These are phyloP conservation scores for Pelmatolapia mariae DNA, from an alignment of 2,113 vertebrate species.

Conservation along the genomic window DNA sequence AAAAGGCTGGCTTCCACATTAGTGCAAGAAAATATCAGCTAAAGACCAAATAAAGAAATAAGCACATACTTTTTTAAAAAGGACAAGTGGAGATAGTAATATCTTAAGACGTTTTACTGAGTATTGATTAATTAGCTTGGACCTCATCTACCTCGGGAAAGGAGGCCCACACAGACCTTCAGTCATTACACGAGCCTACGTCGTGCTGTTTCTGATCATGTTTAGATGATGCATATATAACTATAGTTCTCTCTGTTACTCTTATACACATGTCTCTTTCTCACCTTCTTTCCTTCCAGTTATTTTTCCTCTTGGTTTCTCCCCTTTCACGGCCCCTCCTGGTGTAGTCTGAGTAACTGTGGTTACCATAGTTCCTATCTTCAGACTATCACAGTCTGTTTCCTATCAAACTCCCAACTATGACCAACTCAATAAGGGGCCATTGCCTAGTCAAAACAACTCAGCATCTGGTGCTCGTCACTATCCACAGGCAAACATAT, in stretches of 20 bases:
- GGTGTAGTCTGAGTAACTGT: conserved; percentile 28
- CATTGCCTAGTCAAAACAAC: neutral
- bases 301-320: neutral
- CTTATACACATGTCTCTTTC: conserved; percentile 1
- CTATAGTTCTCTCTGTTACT: conserved; percentile 33
- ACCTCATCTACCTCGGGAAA: conserved; percentile 22
- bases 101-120: conserved; percentile 49
- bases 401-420: conserved; percentile 14
- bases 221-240: conserved; percentile 40
- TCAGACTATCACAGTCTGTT: conserved; percentile 39
- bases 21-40: neutral
- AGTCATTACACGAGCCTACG: neutral
- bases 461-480: conserved; percentile 33
- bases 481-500: neutral
- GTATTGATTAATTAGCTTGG: conserved; percentile 24
- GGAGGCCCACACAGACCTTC: conserved; percentile 44
- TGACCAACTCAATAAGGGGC: neutral
- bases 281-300: neutral
- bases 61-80: neutral
- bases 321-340: conserved; percentile 10
- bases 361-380: conserved; percentile 31
- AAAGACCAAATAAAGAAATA: neutral
- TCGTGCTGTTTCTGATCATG: conserved; percentile 42
- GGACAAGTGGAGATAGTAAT: conserved; percentile 36
- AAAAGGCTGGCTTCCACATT: neutral